Evolutionary conservation across 2,113 vertebrate genomes (phyloP).

Genomic region (Zonotrichia leucophrys): DNA sequence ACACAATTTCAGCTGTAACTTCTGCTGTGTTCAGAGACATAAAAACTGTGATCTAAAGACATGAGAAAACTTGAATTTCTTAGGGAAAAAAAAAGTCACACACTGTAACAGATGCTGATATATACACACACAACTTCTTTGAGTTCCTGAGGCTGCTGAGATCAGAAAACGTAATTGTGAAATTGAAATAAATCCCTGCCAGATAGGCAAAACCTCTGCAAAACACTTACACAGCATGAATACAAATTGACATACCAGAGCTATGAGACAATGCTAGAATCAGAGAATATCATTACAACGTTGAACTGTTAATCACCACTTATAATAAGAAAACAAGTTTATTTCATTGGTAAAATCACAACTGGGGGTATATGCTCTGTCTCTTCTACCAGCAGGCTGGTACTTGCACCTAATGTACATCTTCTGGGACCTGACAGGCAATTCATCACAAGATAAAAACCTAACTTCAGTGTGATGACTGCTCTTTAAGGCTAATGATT

Average conservation of each 20-base stretch:
- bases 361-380: not conserved
- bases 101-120: not conserved
- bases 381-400: not conserved
- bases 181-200: slow-evolving; percentile 70
- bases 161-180: slow-evolving; percentile 27
- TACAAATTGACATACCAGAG: slow-evolving; percentile 68
- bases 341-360: not conserved
- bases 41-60: not conserved
- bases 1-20: not conserved
- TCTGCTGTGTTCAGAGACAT: not conserved
- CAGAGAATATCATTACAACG: slow-evolving; percentile 38
- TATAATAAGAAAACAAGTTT: slow-evolving; percentile 1
- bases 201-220: slow-evolving; percentile 46
- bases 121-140: not conserved
- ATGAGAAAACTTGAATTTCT: not conserved
- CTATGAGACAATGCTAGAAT: slow-evolving; percentile 70
- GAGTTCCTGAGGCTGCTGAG: not conserved
- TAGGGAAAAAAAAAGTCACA: not conserved
- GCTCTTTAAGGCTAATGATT: not conserved
- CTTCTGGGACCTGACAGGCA: not conserved
- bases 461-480: not conserved
- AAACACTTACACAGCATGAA: slow-evolving; percentile 61
- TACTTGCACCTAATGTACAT: not conserved
- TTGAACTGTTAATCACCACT: slow-evolving; percentile 33
- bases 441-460: not conserved